Evolutionary conservation across 2,888 invertebrate species (phyloP).

Genomic region (Chaetogeoica ovagalla): DNA sequence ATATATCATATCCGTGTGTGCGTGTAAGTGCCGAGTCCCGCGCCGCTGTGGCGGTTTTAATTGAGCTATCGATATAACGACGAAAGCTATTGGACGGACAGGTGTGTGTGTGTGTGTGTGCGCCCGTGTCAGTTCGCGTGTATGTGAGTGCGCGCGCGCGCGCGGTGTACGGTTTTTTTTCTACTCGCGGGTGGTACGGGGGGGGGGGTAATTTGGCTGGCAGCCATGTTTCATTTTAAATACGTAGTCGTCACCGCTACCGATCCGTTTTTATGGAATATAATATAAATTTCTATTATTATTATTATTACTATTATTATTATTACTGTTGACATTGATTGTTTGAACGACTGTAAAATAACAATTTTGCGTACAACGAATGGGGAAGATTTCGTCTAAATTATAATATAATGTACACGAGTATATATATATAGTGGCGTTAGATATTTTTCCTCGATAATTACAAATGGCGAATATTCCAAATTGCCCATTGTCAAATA

Average conservation of each 20-base stretch:
- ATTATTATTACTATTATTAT: too few species aligned
- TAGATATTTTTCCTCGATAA: too few species aligned
- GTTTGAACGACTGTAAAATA: too few species aligned
- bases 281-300: too few species aligned
- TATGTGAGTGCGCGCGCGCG: neutral
- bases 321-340: too few species aligned
- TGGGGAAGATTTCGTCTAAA: too few species aligned
- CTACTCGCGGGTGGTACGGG: neutral
- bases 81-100: constrained; percentile 44
- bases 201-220: constrained; percentile 37
- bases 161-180: neutral
- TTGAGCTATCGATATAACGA: constrained; percentile 48
- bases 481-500: too few species aligned
- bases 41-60: constrained; percentile 35
- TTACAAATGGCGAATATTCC: too few species aligned
- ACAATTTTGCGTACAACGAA: too few species aligned
- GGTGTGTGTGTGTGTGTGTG: constrained; percentile 28
- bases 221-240: constrained; percentile 51
- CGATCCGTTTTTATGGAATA: neutral
- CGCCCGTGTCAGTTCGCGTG: too few species aligned
- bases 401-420: too few species aligned
- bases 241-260: neutral
- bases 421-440: too few species aligned
- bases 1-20: neutral
- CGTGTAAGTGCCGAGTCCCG: neutral